These are phyloP conservation scores for Drosophila mimetica DNA, from an alignment of 2,888 invertebrate species.

Conservation along the genomic window DNA sequence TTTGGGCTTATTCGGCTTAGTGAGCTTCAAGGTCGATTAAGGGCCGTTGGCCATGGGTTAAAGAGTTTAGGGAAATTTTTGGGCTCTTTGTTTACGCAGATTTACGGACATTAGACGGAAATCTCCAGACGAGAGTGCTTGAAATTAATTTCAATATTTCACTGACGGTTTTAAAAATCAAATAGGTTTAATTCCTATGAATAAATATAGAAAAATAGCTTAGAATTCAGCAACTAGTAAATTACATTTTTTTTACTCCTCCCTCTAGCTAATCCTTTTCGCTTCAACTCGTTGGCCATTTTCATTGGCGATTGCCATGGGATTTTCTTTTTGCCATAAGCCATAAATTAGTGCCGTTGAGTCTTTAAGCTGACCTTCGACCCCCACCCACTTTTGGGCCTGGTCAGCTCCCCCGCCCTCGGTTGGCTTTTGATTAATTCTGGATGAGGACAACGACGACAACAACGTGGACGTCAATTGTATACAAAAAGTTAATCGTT, in stretches of 20 bases:
- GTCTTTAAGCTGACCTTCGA: slow-evolving; percentile 41
- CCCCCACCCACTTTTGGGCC: slow-evolving; percentile 1
- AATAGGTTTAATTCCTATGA: not conserved
- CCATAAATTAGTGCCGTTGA: slow-evolving; percentile 42
- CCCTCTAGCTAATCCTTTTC: slow-evolving; percentile 4
- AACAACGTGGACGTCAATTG: slow-evolving; percentile 40
- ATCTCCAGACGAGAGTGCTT: not conserved
- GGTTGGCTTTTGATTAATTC: slow-evolving; percentile 34
- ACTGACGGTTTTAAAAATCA: not conserved
- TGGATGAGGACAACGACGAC: slow-evolving; percentile 35
- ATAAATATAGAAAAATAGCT: not conserved
- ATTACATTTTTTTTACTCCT: not conserved
- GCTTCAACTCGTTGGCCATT: slow-evolving; percentile 6
- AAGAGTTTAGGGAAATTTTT: slow-evolving; percentile 31
- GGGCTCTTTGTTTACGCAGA: slow-evolving; percentile 4
- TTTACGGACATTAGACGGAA: not conserved
- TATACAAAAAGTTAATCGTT: slow-evolving; percentile 74
- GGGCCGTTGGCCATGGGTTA: slow-evolving; percentile 19
- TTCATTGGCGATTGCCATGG: slow-evolving; percentile 19
- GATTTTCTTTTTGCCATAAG: slow-evolving; percentile 10
- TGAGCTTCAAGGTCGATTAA: slow-evolving; percentile 29
- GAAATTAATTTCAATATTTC: not conserved
- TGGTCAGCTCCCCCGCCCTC: not conserved
- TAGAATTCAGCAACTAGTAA: not conserved
- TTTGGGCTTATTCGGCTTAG: slow-evolving; percentile 27